These are phyloP conservation scores for Drosophila putrida DNA, from an alignment of 2,888 invertebrate genomes.

Conservation along the genomic window DNA sequence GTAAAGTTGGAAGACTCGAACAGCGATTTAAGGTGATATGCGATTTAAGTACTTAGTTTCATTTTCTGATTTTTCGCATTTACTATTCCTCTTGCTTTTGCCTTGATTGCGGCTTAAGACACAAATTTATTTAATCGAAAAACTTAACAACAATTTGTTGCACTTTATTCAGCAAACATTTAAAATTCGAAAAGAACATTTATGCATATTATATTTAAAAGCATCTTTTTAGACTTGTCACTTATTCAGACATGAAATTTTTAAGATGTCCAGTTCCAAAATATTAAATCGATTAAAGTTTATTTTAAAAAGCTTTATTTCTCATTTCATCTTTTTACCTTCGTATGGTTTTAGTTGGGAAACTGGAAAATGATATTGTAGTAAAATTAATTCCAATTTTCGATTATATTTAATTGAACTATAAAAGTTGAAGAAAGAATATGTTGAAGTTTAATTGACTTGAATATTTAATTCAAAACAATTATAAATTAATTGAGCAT, in stretches of 20 bases:
- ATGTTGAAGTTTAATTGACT: too few relatives aligned
- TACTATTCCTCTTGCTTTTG: too few relatives aligned
- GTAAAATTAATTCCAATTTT: too few relatives aligned
- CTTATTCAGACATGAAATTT: neutral
- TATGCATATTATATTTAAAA: neutral
- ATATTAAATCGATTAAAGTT: neutral
- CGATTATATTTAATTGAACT: too few relatives aligned
- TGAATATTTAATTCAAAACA: too few relatives aligned
- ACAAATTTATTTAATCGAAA: neutral
- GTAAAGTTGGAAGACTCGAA: slow-evolving; percentile 23
- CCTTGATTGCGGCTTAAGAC: slow-evolving; percentile 1
- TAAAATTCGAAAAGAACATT: slow-evolving; percentile 1
- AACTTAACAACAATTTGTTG: neutral
- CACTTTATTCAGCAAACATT: neutral
- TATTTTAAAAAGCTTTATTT: neutral
- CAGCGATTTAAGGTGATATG: slow-evolving; percentile 28
- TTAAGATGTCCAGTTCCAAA: neutral
- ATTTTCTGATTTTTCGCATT: neutral
- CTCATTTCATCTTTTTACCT: too few relatives aligned
- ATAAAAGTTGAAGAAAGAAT: too few relatives aligned
- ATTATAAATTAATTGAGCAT: too few relatives aligned
- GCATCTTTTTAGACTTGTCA: too few relatives aligned
- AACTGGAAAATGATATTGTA: too few relatives aligned
- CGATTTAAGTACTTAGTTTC: slow-evolving; percentile 20
- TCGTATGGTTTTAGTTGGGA: too few relatives aligned